Evolutionary conservation across 2,113 vertebrate species (phyloP).

Genomic region (Cathartes aura): DNA sequence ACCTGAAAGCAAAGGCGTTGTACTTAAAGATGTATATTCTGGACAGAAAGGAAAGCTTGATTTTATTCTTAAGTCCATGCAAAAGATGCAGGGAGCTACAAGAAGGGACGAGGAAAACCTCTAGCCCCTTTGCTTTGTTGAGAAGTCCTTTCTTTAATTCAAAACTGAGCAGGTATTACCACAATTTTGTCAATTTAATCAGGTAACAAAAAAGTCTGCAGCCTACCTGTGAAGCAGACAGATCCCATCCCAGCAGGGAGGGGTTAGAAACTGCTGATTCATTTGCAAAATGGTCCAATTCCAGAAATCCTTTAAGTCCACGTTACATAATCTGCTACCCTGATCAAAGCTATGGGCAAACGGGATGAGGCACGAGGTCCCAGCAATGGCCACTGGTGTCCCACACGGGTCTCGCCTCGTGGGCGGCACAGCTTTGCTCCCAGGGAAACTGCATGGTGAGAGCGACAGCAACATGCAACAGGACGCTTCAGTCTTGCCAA

Average conservation of each 20-base stretch:
- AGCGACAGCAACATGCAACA: accelerated
- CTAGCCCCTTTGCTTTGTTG: background rate
- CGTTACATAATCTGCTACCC: background rate
- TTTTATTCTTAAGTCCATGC: background rate
- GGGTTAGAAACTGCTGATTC: constrained; percentile 56
- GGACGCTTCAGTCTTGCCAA: background rate
- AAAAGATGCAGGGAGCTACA: background rate
- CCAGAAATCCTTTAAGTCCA: background rate
- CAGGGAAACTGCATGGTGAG: background rate
- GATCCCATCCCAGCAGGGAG: constrained; percentile 52
- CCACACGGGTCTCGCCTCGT: background rate
- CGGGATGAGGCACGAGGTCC: background rate
- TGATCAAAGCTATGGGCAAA: background rate
- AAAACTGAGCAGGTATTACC: background rate
- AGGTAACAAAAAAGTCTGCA: background rate
- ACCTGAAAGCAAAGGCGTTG: background rate
- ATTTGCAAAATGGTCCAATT: background rate
- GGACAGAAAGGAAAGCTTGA: background rate
- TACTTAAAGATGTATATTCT: background rate
- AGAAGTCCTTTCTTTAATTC: background rate
- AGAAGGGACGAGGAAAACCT: background rate
- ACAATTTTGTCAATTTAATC: background rate
- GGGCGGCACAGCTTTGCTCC: background rate
- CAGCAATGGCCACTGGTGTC: accelerated
- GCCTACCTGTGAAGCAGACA: constrained; percentile 32